Evolutionary conservation across 1,140 invertebrate species (phyloP), one percentile per base, ranked within the genome.

Genomic region (Telenomus remus): DNA sequence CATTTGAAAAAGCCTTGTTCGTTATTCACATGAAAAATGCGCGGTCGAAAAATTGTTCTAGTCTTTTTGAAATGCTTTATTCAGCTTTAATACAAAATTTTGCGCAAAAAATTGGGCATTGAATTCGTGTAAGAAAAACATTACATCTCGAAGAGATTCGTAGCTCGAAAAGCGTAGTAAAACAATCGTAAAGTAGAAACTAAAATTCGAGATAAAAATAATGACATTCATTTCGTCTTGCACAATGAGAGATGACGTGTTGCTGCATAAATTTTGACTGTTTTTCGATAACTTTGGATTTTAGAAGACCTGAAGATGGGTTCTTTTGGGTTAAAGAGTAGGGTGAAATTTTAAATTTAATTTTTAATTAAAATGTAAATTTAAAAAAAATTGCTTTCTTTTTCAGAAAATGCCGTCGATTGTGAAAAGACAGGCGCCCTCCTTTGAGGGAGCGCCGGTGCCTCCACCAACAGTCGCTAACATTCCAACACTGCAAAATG

Each of bases 371-470:
- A 6, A 27, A 27, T 27, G 19, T 6, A 1, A 3, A 39, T 11
- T 39, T 39, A 39, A 4, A 9, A 39, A 9, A 9, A 1, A 39
- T 39, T 39, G 37, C 3, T 39, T 39, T 74, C 43, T 12, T 34
- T 72, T 71, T 2, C 74, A 86, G 85, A 84, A 80, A 83, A 86
- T 86, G 84, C 83, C 84, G 57, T 53, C 75, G 59, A 12, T 80
- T 27, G 68, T 76, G 8, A 83, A 81, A 44, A 82, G 79, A 69
- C 39, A 69, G 0, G 65, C 34, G 10, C 27, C 56, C 2, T 4
- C 16, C n/a, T 7, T 13, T 0, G 19, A n/a, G 56, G 75, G 82
- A n/a, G n/a, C n/a, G 35, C 50, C 74, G 42, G 60, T 51, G 33
- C 44, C 49, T 11, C 7, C 57, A 10, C 27, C 69, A 4, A 50